phyloP scores from a whole-genome alignment of 1,140 invertebrate species.

The Pogonus chalceus region DNA sequence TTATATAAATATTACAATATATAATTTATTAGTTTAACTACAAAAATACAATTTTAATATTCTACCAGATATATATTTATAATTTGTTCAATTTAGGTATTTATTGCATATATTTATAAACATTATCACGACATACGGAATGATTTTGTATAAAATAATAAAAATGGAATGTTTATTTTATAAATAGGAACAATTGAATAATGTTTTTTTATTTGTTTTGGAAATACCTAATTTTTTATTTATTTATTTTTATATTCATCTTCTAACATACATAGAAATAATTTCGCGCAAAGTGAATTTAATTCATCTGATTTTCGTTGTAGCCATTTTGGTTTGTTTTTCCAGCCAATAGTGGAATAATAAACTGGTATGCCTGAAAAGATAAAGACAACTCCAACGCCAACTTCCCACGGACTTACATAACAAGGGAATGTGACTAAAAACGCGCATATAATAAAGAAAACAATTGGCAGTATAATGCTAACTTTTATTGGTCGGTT shows the following conservation, averaged over 20 bases:
- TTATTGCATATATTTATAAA: no score
- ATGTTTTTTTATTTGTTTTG: no score
- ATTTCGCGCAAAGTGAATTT: constrained; percentile 58
- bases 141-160: no score
- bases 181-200: no score
- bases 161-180: no score
- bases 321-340: constrained; percentile 62
- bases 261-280: constrained; percentile 64
- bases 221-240: no score
- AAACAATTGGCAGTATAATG: constrained; percentile 70
- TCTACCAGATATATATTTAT: no score
- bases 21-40: no score
- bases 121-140: no score
- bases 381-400: constrained; percentile 74
- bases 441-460: constrained; percentile 74
- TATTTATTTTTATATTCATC: constrained; percentile 26
- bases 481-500: constrained; percentile 72
- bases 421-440: constrained; percentile 74
- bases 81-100: no score
- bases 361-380: constrained; percentile 86
- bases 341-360: constrained; percentile 75
- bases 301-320: constrained; percentile 46
- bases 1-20: no score
- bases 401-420: constrained; percentile 65
- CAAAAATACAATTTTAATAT: no score